Percentiles rank a stretch among this genome's conserved stretches.
phyloP scores from a whole-genome alignment of 1,140 invertebrate genomes.

The Hylyphantes graminicola region DNA sequence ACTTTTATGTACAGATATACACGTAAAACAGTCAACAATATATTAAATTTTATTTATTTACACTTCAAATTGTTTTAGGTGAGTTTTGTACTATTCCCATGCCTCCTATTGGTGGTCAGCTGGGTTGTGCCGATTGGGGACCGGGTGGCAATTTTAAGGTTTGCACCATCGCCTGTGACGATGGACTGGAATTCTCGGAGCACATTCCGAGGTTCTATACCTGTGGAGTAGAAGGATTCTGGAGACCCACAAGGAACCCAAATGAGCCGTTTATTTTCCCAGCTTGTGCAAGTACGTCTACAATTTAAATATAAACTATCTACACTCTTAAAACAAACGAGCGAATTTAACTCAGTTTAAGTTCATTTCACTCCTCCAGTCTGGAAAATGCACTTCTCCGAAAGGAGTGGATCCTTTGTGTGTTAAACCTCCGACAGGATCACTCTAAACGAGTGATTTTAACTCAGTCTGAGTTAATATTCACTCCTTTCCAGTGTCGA shows the following conservation, averaged over 20 bases:
- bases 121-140: conserved; percentile 95
- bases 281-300: conserved; percentile 77
- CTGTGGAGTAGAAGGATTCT: conserved; percentile 95
- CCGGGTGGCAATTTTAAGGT: conserved; percentile 78
- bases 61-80: conserved; percentile 62
- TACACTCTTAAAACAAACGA: no score
- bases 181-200: conserved; percentile 88
- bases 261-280: conserved; percentile 85
- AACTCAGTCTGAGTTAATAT: no score
- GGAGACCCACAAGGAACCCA: conserved; percentile 87
- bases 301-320: not conserved
- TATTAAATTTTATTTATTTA: no score
- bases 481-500: no score
- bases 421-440: no score
- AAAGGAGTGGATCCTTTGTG: no score
- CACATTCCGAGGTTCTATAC: conserved; percentile 93
- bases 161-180: conserved; percentile 86
- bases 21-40: no score
- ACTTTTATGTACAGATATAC: no score
- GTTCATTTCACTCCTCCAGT: no score
- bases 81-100: conserved; percentile 89
- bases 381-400: no score
- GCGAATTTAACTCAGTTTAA: no score
- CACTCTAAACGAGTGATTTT: no score
- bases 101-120: conserved; percentile 88